These are phyloP conservation scores for Venturia canescens DNA, from an alignment of 1,140 invertebrate genomes.

Conservation along the genomic window DNA sequence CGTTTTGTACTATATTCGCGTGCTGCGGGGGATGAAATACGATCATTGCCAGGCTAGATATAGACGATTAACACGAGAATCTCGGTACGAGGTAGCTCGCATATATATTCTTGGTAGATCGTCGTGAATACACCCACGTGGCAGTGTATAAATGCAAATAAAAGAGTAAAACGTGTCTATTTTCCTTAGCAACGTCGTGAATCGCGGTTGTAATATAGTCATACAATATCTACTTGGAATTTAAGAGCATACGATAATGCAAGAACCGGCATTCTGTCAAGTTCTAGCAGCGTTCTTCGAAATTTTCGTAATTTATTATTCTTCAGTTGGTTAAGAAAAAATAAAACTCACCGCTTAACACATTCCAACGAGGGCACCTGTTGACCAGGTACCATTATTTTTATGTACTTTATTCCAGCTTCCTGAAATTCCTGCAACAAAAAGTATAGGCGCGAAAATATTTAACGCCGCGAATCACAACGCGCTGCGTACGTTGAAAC, in stretches of 20 bases:
- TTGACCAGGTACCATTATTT: slow-evolving; percentile 77
- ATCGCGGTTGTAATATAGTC: background rate
- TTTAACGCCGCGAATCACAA: slow-evolving; percentile 9
- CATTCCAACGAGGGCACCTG: slow-evolving; percentile 71
- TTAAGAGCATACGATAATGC: background rate
- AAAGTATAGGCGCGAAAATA: slow-evolving; percentile 36
- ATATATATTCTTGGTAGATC: slow-evolving; percentile 40
- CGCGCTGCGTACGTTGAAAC: slow-evolving; percentile 7
- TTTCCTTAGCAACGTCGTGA: background rate
- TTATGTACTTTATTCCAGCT: slow-evolving; percentile 74
- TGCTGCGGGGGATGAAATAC: slow-evolving; percentile 56
- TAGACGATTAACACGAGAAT: slow-evolving; percentile 53
- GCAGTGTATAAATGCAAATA: background rate
- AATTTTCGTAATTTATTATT: background rate
- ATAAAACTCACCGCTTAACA: slow-evolving; percentile 65
- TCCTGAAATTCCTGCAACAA: slow-evolving; percentile 71
- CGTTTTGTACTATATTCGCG: background rate
- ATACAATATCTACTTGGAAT: background rate
- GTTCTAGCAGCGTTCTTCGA: background rate
- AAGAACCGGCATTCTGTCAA: background rate
- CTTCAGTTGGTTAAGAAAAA: background rate
- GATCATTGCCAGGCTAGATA: slow-evolving; percentile 57
- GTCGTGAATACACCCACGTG: slow-evolving; percentile 48
- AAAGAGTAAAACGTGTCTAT: slow-evolving; percentile 2
- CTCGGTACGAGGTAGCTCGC: slow-evolving; percentile 38